These are phyloP conservation scores for Chloroclystis v-ata DNA, from an alignment of 2,888 invertebrate genomes.

Conservation along the genomic window DNA sequence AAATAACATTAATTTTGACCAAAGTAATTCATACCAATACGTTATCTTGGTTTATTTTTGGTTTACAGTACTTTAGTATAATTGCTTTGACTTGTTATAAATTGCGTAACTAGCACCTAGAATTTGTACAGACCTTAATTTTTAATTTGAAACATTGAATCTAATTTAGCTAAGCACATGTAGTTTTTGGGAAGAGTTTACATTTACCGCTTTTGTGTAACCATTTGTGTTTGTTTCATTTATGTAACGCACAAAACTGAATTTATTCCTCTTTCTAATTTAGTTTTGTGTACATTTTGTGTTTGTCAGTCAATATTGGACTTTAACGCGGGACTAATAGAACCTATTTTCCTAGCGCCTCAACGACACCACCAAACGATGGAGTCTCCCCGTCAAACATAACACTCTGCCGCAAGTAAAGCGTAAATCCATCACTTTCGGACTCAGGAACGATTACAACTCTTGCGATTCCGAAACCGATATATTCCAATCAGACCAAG, in stretches of 20 bases:
- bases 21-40: no score
- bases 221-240: conserved; percentile 1
- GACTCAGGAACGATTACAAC: conserved; percentile 49
- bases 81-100: no score
- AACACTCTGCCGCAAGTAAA: conserved; percentile 51
- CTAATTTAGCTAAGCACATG: no score
- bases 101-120: no score
- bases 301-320: conserved; percentile 55
- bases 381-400: conserved; percentile 66
- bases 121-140: no score
- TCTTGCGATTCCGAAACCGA: conserved; percentile 84
- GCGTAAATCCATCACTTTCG: conserved; percentile 47
- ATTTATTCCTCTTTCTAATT: conserved; percentile 2
- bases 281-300: conserved; percentile 21
- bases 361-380: conserved; percentile 62
- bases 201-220: not conserved
- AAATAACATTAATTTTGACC: no score
- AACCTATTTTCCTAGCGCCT: conserved; percentile 59
- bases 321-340: conserved; percentile 38
- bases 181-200: not conserved
- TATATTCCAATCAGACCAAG: conserved; percentile 87
- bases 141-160: no score
- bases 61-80: no score
- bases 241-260: conserved; percentile 9
- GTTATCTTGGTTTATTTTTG: no score